Percentiles rank a stretch among this genome's conserved stretches.
Evolutionary conservation across 2,888 invertebrate genomes (phyloP).

Genomic region (Sycophila texana): DNA sequence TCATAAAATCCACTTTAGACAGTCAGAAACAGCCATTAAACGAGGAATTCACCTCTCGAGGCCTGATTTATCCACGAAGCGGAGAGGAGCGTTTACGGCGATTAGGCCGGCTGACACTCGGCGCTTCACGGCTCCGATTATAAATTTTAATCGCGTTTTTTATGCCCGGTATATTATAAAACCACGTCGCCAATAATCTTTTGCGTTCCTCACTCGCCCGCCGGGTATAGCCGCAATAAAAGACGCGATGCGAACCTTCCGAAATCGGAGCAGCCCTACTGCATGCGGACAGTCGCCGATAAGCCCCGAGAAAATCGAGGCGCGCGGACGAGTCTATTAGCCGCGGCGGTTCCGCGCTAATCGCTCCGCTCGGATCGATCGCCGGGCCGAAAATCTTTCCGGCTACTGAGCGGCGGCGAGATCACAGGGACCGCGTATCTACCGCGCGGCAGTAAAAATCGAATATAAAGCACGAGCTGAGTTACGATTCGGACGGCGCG

Average conservation of each 20-base stretch:
- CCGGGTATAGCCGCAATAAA: neutral
- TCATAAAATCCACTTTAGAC: too few relatives aligned
- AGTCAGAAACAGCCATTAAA: neutral
- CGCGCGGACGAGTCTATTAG: slow-evolving; percentile 35
- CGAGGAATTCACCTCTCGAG: neutral
- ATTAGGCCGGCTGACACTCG: neutral
- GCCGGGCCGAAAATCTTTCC: slow-evolving; percentile 41
- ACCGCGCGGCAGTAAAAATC: slow-evolving; percentile 61
- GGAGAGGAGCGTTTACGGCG: neutral
- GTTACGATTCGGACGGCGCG: slow-evolving; percentile 60
- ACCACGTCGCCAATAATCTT: neutral
- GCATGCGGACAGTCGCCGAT: neutral
- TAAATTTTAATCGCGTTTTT: slow-evolving; percentile 38
- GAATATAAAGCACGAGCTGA: slow-evolving; percentile 56
- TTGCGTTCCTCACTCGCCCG: neutral
- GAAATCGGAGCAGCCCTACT: neutral
- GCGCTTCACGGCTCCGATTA: neutral
- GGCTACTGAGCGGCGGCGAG: slow-evolving; percentile 61
- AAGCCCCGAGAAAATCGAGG: neutral
- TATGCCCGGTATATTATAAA: neutral
- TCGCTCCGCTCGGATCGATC: neutral
- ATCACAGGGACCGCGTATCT: slow-evolving; percentile 58
- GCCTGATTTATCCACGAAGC: slow-evolving; percentile 16
- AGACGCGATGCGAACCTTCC: neutral
- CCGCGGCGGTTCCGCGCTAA: slow-evolving; percentile 36